Evolutionary conservation across 1,140 invertebrate genomes (phyloP).

Genomic region (Diploscapter pachys): DNA sequence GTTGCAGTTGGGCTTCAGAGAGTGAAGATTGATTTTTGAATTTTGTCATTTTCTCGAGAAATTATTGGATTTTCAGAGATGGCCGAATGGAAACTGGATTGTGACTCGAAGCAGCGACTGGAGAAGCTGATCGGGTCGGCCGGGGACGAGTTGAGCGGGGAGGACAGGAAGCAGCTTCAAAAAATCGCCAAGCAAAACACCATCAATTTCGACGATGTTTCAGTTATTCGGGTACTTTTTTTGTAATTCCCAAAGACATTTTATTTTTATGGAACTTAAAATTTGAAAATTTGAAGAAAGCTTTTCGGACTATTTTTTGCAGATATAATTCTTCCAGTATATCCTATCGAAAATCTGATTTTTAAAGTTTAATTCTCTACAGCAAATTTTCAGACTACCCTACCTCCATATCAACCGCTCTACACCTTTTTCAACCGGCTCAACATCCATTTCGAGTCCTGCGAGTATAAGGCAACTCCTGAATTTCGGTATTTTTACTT

Average conservation of each 20-base stretch:
- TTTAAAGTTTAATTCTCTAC: background rate
- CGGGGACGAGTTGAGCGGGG: background rate
- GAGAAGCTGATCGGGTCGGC: no score
- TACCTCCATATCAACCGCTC: slow-evolving; percentile 20
- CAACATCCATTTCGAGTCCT: background rate
- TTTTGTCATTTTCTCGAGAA: no score
- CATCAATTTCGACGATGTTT: slow-evolving; percentile 4
- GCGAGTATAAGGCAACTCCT: slow-evolving; percentile 17
- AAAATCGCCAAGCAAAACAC: background rate
- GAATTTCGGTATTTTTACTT: slow-evolving; percentile 16
- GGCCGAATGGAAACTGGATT: slow-evolving; percentile 4
- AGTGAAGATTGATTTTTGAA: no score
- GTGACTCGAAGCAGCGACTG: no score
- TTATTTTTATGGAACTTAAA: background rate
- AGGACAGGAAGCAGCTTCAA: background rate
- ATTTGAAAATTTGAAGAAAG: background rate
- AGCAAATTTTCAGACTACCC: slow-evolving; percentile 10
- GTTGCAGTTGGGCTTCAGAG: no score
- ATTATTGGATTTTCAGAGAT: background rate
- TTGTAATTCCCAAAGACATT: background rate
- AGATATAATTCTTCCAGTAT: background rate
- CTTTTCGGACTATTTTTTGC: background rate
- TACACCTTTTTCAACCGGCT: slow-evolving; percentile 22
- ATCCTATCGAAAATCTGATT: background rate
- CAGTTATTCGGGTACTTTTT: slow-evolving; percentile 4